A percentile compares a stretch with the other conserved stretches of the same genome.
Conservation (phyloP, 2,888 invertebrate species). For the Sphecodes monilicornis region DNA sequence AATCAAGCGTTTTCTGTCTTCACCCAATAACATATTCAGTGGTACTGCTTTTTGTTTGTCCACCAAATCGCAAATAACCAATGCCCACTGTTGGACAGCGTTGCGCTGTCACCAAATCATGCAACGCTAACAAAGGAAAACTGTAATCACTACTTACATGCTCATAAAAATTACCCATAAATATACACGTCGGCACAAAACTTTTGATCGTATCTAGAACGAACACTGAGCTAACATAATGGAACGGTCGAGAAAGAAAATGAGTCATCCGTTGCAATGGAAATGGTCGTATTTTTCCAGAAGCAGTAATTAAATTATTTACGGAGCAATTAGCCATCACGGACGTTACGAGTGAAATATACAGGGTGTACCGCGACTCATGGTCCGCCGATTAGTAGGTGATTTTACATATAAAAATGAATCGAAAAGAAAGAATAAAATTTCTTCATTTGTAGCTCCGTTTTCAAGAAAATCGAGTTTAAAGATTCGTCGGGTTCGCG, state of each 20-base stretch:
- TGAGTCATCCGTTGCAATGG: neutral
- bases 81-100: neutral
- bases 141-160: neutral
- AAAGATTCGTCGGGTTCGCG: too few relatives aligned
- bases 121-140: neutral
- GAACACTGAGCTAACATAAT: neutral
- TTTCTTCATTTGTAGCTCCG: too few relatives aligned
- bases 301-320: neutral
- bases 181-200: neutral
- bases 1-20: neutral
- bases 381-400: too few relatives aligned
- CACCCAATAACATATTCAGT: too few relatives aligned
- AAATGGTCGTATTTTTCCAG: constrained; percentile 8
- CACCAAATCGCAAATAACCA: neutral
- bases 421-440: too few relatives aligned
- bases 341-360: neutral
- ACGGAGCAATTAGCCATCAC: neutral
- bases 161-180: neutral
- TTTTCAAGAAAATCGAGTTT: too few relatives aligned
- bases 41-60: neutral
- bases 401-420: too few relatives aligned
- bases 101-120: neutral
- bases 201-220: neutral
- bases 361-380: too few relatives aligned
- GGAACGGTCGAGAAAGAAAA: neutral